Evolutionary conservation across 2,797 vertebrate genomes (phyloP).

Genomic region (Chrysolophus pictus): DNA sequence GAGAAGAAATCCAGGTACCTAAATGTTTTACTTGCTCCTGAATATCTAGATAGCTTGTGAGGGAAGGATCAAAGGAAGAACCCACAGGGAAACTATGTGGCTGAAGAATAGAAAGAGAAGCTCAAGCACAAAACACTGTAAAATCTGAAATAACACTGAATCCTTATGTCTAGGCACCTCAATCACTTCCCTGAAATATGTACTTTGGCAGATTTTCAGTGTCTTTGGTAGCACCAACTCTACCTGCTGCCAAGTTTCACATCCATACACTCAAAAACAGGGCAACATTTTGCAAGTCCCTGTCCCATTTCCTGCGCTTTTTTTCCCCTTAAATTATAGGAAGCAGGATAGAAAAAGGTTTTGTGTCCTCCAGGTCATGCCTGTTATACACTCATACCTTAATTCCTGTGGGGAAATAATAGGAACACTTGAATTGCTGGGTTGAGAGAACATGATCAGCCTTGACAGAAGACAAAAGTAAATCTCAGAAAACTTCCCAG

Average conservation of each 20-base stretch:
- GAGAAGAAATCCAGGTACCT: neutral
- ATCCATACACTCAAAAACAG: neutral
- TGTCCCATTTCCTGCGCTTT: neutral
- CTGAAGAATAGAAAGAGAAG: neutral
- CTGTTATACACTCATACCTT: neutral
- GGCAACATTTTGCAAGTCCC: neutral
- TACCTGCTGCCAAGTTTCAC: neutral
- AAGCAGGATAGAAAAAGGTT: neutral
- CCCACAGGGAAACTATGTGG: neutral
- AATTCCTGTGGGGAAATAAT: neutral
- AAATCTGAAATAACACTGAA: neutral
- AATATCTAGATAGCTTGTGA: neutral
- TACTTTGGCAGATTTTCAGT: neutral
- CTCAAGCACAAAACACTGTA: neutral
- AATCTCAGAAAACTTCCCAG: neutral
- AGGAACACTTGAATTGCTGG: neutral
- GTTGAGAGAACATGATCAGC: rapidly evolving
- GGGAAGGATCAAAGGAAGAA: neutral
- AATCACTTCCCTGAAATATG: neutral
- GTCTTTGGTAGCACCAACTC: neutral
- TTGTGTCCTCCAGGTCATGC: neutral
- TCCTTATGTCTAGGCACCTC: neutral
- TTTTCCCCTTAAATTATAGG: neutral
- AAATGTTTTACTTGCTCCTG: neutral
- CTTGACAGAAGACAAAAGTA: neutral